Percentiles rank a stretch among this genome's conserved stretches.
Conservation (phyloP, 2,113 vertebrate species). For the Callorhinus ursinus region DNA sequence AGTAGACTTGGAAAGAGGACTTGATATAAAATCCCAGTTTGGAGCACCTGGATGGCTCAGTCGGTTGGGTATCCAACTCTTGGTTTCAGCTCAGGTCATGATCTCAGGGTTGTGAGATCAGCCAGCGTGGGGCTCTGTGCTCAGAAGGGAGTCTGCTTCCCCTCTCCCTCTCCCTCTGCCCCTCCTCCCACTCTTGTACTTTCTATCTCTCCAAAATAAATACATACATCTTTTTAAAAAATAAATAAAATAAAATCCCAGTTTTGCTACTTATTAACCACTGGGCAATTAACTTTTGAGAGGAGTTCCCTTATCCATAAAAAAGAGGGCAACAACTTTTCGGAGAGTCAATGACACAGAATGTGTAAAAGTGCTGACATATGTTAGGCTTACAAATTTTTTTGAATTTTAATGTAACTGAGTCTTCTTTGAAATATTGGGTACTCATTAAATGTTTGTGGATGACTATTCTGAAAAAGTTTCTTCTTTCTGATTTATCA, state of each 20-base stretch:
- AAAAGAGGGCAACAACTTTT: slow-evolving; percentile 23
- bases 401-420: not conserved
- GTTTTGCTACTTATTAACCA: not conserved
- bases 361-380: not conserved
- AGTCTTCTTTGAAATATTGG: slow-evolving; percentile 50
- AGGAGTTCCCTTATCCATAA: slow-evolving; percentile 13
- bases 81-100: not conserved
- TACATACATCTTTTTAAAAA: not conserved
- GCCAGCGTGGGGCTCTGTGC: not conserved
- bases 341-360: not conserved
- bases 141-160: not conserved
- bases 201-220: not conserved
- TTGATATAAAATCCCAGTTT: not conserved
- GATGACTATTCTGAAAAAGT: slow-evolving; percentile 21
- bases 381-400: not conserved
- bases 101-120: not conserved
- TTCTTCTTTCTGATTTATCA: not conserved
- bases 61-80: not conserved
- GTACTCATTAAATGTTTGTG: not conserved
- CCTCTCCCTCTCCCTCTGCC: not conserved
- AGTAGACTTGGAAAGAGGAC: not conserved
- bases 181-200: not conserved
- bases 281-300: not conserved
- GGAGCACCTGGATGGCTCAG: not conserved
- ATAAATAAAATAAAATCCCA: not conserved